phyloP scores from a whole-genome alignment of 2,113 vertebrate genomes.

The Myrmecobius fasciatus region DNA sequence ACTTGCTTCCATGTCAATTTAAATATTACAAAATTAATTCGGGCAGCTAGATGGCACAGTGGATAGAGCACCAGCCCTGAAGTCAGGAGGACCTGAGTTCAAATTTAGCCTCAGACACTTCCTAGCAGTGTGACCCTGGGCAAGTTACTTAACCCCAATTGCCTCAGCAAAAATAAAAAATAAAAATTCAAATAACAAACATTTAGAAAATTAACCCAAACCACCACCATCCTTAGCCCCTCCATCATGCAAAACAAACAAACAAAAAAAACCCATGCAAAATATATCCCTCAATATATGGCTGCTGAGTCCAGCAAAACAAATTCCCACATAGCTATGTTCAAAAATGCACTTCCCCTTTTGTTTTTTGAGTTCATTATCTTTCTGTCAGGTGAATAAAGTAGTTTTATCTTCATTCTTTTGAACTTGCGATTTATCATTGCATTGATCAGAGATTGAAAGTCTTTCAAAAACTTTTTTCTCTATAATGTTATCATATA shows the following conservation, averaged over 20 bases:
- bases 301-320: background rate
- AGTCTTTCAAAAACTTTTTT: background rate
- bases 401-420: background rate
- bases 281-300: background rate
- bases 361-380: background rate
- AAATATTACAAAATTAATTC: background rate
- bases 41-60: too few relatives aligned
- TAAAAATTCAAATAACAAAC: background rate
- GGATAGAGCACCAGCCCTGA: too few relatives aligned
- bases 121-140: too few relatives aligned
- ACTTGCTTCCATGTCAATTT: background rate
- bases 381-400: background rate
- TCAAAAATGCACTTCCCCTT: background rate
- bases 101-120: too few relatives aligned
- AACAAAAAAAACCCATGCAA: background rate
- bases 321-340: background rate
- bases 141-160: too few relatives aligned
- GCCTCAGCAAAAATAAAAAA: background rate
- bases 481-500: background rate
- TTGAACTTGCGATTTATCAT: background rate
- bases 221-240: too few relatives aligned
- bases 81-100: too few relatives aligned
- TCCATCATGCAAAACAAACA: background rate
- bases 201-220: too few relatives aligned
- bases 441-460: background rate